Conservation (phyloP, 2,797 vertebrate species). For the Leuciscus waleckii region DNA sequence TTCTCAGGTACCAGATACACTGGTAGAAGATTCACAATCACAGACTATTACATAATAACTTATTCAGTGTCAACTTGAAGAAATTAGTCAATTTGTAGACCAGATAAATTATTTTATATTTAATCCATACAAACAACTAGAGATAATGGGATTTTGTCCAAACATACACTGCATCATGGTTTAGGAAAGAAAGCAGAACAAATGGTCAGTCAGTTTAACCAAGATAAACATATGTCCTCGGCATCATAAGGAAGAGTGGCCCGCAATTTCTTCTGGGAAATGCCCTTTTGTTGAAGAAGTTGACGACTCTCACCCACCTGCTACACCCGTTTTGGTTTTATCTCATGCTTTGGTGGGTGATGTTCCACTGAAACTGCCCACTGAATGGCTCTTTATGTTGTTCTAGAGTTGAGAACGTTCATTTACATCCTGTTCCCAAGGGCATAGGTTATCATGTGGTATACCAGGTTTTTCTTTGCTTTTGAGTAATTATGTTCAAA, state of each 20-base stretch:
- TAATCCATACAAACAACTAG: background rate
- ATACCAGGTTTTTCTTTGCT: conserved; percentile 70
- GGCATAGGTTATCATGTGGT: conserved; percentile 49
- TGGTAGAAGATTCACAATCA: background rate
- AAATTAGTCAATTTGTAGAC: background rate
- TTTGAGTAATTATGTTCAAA: conserved; percentile 70
- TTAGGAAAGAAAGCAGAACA: background rate
- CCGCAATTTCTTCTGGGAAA: conserved; percentile 14
- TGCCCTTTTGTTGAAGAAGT: conserved; percentile 44
- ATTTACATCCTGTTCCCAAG: conserved; percentile 34
- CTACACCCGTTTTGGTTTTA: conserved; percentile 42
- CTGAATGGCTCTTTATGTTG: conserved; percentile 37
- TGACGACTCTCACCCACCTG: conserved; percentile 32
- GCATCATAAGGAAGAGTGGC: conserved; percentile 13
- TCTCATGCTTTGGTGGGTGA: conserved; percentile 30
- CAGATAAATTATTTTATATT: background rate
- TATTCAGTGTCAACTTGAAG: background rate
- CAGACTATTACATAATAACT: background rate
- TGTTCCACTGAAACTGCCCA: conserved; percentile 40
- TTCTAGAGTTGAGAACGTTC: conserved; percentile 27
- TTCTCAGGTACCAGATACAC: conserved; percentile 49
- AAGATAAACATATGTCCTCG: background rate
- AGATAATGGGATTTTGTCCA: background rate
- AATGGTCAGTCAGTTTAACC: conserved; percentile 2
- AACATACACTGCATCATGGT: background rate